These are phyloP conservation scores for Poecile montanus DNA, from an alignment of 2,797 vertebrate species.

Conservation along the genomic window DNA sequence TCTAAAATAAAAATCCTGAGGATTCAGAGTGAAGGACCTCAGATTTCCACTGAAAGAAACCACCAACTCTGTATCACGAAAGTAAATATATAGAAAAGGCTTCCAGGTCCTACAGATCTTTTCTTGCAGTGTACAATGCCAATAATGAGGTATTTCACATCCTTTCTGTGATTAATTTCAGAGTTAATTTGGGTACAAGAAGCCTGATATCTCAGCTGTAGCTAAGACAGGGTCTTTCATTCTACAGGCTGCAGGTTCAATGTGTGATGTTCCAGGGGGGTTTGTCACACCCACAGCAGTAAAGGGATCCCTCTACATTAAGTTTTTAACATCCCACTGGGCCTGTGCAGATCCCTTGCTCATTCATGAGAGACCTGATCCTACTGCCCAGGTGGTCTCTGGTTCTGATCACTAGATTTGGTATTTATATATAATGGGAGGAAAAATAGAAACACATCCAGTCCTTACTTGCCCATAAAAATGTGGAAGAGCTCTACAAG, in stretches of 20 bases:
- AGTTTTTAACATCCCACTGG: accelerated
- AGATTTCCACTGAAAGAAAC: not conserved
- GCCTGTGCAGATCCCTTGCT: not conserved
- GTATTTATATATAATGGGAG: not conserved
- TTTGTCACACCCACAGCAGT: not conserved
- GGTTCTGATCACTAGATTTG: not conserved
- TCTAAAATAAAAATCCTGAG: not conserved
- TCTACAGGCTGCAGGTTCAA: not conserved
- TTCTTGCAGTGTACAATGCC: too few relatives aligned
- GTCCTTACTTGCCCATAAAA: not conserved
- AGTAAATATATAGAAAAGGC: not conserved
- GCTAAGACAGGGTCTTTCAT: not conserved
- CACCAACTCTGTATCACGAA: not conserved
- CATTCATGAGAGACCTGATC: not conserved
- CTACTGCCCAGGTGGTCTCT: not conserved
- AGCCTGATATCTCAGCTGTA: not conserved
- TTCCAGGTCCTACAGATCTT: not conserved
- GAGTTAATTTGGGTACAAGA: not conserved
- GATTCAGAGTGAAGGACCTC: not conserved
- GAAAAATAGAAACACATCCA: not conserved
- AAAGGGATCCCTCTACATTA: not conserved
- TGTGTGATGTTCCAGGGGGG: not conserved
- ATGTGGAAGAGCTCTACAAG: not conserved
- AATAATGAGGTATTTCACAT: not conserved
- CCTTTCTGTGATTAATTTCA: not conserved